Conservation (phyloP, 2,888 invertebrate species). For the Yponomeuta malinellus region DNA sequence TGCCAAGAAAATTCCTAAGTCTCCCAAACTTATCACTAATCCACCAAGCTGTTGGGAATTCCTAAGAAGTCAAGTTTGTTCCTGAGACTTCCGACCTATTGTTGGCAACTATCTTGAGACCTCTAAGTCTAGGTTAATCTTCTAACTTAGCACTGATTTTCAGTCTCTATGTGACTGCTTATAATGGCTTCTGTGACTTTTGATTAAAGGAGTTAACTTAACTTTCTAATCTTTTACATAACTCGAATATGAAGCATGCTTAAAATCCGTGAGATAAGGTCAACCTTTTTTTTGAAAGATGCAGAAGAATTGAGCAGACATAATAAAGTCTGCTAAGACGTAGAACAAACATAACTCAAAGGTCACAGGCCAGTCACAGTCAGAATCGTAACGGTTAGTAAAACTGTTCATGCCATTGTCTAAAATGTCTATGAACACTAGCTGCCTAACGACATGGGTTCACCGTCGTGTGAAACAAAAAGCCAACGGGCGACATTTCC, state of each 20-base stretch:
- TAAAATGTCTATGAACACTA: neutral
- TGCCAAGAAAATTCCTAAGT: neutral
- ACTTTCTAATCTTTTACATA: neutral
- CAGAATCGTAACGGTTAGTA: too few species aligned
- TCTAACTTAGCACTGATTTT: neutral
- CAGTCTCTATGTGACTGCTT: neutral
- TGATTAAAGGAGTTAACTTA: neutral
- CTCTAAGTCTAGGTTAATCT: neutral
- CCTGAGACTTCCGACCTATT: neutral
- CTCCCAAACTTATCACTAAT: neutral
- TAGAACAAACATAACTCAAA: too few species aligned
- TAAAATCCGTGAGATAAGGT: too few species aligned
- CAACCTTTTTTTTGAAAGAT: too few species aligned
- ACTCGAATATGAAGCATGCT: too few species aligned
- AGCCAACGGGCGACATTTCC: conserved; percentile 37
- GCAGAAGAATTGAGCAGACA: too few species aligned
- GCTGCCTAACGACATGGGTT: neutral
- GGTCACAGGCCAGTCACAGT: too few species aligned
- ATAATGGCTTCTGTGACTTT: neutral
- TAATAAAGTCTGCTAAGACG: too few species aligned
- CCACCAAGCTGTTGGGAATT: neutral
- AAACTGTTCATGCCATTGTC: too few species aligned
- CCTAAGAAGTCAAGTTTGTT: neutral
- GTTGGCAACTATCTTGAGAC: neutral
- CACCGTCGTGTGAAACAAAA: conserved; percentile 31